A percentile compares a stretch with the other conserved stretches of the same genome.
These are phyloP conservation scores for Vimba vimba DNA, from an alignment of 2,113 vertebrate genomes.

Conservation along the genomic window DNA sequence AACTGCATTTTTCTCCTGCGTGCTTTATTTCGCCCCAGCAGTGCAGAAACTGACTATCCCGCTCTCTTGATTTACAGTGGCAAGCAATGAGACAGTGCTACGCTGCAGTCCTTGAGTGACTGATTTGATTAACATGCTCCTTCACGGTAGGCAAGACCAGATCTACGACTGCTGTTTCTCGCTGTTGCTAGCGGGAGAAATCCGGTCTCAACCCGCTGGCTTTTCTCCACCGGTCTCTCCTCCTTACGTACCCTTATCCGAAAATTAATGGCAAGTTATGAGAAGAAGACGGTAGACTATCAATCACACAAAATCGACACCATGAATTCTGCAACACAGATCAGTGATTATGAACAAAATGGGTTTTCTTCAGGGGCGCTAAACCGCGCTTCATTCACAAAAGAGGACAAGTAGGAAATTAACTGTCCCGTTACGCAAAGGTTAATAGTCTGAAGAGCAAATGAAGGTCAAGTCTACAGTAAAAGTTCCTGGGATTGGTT, in stretches of 20 bases:
- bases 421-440: neutral
- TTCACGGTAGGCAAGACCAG: constrained; percentile 36
- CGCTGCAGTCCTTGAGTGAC: constrained; percentile 43
- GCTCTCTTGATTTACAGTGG: constrained; percentile 38
- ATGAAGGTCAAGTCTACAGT: neutral
- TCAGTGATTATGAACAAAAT: constrained; percentile 42
- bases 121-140: constrained; percentile 54
- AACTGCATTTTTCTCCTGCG: neutral
- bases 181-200: constrained; percentile 37
- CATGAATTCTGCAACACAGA: constrained; percentile 48
- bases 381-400: neutral
- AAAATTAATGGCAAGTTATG: constrained; percentile 53
- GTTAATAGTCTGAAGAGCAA: neutral
- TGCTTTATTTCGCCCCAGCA: neutral
- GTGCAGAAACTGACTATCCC: constrained; percentile 15
- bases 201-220: constrained; percentile 14
- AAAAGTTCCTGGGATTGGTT: neutral
- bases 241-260: neutral
- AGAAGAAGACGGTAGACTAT: constrained; percentile 43
- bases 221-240: constrained; percentile 31
- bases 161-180: constrained; percentile 26
- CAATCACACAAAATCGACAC: constrained; percentile 51
- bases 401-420: neutral
- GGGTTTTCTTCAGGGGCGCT: neutral
- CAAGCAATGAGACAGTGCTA: constrained; percentile 21